Percentiles rank a stretch among this genome's conserved stretches.
Evolutionary conservation across 2,113 vertebrate species (phyloP).

Genomic region (Fregetta grallaria): DNA sequence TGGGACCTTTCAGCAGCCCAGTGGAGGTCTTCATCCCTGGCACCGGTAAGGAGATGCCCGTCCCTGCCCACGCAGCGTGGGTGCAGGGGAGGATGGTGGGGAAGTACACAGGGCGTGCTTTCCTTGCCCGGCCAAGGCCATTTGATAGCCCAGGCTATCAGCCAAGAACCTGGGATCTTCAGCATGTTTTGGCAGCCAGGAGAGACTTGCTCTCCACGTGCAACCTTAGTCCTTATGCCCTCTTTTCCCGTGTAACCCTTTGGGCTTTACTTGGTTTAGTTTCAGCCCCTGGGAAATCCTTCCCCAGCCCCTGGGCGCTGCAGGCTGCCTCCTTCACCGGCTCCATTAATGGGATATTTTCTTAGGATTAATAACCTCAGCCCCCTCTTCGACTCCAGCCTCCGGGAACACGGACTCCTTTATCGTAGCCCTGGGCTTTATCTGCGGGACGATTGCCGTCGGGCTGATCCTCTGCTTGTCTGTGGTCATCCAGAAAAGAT

Average conservation of each 20-base stretch:
- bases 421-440: slow-evolving; percentile 78
- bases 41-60: slow-evolving; percentile 68
- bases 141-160: neutral
- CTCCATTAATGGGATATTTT: slow-evolving; percentile 12
- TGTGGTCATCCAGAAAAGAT: slow-evolving; percentile 75
- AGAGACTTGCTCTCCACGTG: neutral
- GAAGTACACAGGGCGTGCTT: rapidly evolving
- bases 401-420: slow-evolving; percentile 67
- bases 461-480: slow-evolving; percentile 77
- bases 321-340: neutral
- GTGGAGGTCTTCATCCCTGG: slow-evolving; percentile 78
- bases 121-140: neutral
- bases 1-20: slow-evolving; percentile 82
- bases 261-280: neutral
- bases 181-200: neutral
- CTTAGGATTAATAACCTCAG: slow-evolving; percentile 64
- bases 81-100: neutral
- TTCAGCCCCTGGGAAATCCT: neutral
- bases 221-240: neutral
- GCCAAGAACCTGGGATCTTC: neutral
- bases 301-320: neutral
- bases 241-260: neutral
- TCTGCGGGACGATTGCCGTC: slow-evolving; percentile 75
- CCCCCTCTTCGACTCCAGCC: slow-evolving; percentile 79
- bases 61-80: rapidly evolving